These are phyloP conservation scores for Catamblyrhynchus diadema DNA, from an alignment of 2,797 vertebrate species.

Conservation along the genomic window DNA sequence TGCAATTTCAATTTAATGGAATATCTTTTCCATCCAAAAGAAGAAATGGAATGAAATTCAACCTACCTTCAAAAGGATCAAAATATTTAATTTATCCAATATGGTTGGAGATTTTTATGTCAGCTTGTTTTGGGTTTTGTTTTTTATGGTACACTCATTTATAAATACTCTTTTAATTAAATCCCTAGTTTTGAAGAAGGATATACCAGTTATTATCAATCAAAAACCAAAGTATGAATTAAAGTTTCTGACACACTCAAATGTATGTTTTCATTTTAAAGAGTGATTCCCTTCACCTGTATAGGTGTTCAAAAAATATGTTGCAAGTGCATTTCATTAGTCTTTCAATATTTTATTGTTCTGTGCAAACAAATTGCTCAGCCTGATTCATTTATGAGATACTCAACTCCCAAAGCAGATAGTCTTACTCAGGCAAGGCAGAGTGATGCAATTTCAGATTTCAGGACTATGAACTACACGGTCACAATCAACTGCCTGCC, in stretches of 20 bases:
- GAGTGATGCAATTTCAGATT: neutral
- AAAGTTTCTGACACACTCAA: neutral
- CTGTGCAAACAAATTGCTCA: constrained; percentile 8
- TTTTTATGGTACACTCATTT: neutral
- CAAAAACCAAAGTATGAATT: neutral
- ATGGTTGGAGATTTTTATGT: neutral
- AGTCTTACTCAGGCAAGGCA: neutral
- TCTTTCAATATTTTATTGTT: neutral
- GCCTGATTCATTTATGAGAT: constrained; percentile 23
- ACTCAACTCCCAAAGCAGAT: constrained; percentile 9
- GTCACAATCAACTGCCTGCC: neutral
- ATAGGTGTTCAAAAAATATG: neutral
- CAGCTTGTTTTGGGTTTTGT: neutral
- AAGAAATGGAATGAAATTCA: neutral
- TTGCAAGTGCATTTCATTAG: constrained; percentile 27
- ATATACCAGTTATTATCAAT: neutral
- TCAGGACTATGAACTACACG: neutral
- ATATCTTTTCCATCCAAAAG: neutral
- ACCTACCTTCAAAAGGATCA: neutral
- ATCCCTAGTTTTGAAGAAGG: neutral
- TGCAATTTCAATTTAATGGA: neutral
- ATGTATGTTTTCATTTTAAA: neutral
- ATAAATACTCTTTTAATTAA: neutral
- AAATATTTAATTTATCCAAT: neutral
- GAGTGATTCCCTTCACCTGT: neutral